Base-by-base conservation (phyloP, 2,888 invertebrate species). In the Spilosoma lubricipeda region DNA sequence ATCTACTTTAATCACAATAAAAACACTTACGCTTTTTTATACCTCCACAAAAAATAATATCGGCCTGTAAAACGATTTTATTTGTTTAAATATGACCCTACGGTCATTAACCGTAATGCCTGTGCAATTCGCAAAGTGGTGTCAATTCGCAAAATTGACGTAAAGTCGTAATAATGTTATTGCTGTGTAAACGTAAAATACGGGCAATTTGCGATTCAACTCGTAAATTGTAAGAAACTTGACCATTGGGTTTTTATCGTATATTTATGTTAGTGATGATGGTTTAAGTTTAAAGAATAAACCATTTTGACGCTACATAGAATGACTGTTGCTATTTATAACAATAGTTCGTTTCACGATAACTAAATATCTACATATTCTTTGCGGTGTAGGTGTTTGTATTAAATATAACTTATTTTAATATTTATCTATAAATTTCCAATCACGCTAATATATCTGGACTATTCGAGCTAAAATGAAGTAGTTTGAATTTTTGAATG, bases 111-210 rank as follows among this genome's bases (percentile, higher is more conserved):
- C 48, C 27, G 63, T 66, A 73, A 76, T 77, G 72, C 68, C 20
- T 18, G 71, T 66, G 77, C 85, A 86, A 82, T 85, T 83, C 72
- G 82, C 81, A 82, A 84, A 85, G 82, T 82, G 80, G 79, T 80
- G 79, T 81, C 87, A 84, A 85, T 86, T 84, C 79, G 73, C 77
- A 74, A 86, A 88, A 89, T 86, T 86, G 86, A 84, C 84, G 82
- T 85, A 82, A 83, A 87, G 75, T 83, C 82, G 80, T 83, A 77
- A 80, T 79, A 79, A 65, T 84, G 79, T 82, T 85, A 82, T 82
- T 76, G 78, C 81, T 77, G 82, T 86, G 83, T 81, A 77, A 79
- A 73, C 74, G 76, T 83, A 79, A 83, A 83, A 76, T 73, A 63
- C 70, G 69, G 68, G 78, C 74, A 79, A 85, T 83, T 84, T 84